Conservation (phyloP, 2,888 invertebrate species). For the Drosophila incognita region DNA sequence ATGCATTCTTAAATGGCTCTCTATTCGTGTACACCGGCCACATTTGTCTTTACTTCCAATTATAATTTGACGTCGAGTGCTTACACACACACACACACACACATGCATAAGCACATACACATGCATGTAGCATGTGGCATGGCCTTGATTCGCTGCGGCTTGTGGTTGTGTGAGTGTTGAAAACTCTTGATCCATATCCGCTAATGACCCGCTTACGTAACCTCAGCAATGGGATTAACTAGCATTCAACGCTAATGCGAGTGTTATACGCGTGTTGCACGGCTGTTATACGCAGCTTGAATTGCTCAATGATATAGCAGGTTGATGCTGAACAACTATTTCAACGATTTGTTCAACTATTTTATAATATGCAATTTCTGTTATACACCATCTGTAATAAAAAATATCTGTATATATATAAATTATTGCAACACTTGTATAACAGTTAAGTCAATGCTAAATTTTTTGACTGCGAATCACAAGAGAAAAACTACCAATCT, state of each 20-base stretch:
- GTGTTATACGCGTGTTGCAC: constrained; percentile 19
- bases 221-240: background rate
- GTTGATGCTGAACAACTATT: background rate
- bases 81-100: background rate
- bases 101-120: background rate
- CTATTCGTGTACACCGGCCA: background rate
- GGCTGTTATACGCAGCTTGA: constrained; percentile 6
- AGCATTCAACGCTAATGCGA: constrained; percentile 4
- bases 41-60: constrained; percentile 15
- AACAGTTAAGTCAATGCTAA: too few relatives aligned
- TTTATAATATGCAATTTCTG: too few relatives aligned
- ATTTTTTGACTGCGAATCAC: too few relatives aligned
- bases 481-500: too few relatives aligned
- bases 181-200: constrained; percentile 11
- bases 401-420: too few relatives aligned
- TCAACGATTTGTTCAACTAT: background rate
- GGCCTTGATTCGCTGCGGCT: constrained; percentile 34
- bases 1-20: constrained; percentile 42
- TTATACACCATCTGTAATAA: too few relatives aligned
- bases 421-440: too few relatives aligned
- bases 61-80: constrained; percentile 16
- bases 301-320: background rate
- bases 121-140: constrained; percentile 1
- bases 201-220: constrained; percentile 16
- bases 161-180: background rate